Conservation (phyloP, 2,113 vertebrate genomes). For the Mustelus asterias region DNA sequence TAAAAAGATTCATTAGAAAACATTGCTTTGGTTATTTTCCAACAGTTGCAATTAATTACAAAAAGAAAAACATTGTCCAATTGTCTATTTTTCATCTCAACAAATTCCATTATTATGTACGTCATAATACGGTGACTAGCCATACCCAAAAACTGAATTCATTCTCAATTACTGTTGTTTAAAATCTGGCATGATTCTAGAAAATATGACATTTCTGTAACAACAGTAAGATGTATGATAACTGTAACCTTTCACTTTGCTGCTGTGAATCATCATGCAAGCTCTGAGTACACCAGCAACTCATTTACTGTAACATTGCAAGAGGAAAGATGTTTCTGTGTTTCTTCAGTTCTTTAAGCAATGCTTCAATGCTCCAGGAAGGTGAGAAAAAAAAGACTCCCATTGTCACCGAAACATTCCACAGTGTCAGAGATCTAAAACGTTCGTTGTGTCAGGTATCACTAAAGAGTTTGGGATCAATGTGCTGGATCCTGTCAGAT, state of each 20-base stretch:
- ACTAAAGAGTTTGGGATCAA: background rate
- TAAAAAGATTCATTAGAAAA: slow-evolving; percentile 11
- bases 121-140: background rate
- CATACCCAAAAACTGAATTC: background rate
- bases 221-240: slow-evolving; percentile 19
- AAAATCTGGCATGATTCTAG: background rate
- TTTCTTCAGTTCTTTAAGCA: background rate
- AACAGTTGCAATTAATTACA: slow-evolving; percentile 27
- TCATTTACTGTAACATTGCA: background rate
- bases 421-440: slow-evolving; percentile 5
- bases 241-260: background rate
- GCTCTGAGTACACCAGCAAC: background rate
- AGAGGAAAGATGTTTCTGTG: background rate
- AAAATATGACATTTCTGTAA: background rate
- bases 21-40: slow-evolving; percentile 17
- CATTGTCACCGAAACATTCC: background rate
- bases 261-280: background rate
- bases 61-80: background rate
- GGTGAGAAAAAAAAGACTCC: slow-evolving; percentile 7
- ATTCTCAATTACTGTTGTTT: slow-evolving; percentile 25
- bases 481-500: background rate
- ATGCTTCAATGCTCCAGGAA: background rate
- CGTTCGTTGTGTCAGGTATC: background rate
- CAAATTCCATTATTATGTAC: slow-evolving; percentile 24
- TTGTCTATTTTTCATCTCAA: slow-evolving; percentile 14